Conservation (phyloP, 2,888 invertebrate species). For the Xestoiulus laeticollis region DNA sequence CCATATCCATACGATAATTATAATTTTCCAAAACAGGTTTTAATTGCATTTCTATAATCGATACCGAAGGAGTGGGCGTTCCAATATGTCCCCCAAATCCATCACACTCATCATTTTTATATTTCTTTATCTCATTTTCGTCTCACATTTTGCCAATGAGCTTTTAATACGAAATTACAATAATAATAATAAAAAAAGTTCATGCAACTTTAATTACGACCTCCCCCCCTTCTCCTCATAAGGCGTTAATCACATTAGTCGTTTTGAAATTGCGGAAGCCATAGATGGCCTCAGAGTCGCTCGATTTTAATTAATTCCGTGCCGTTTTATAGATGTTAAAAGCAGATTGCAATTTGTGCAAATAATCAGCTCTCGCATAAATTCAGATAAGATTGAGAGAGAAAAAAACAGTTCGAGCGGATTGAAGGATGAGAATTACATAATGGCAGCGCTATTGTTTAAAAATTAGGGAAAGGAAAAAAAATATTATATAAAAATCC, state of each 20-base stretch:
- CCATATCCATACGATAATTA: background rate
- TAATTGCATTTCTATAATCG: conserved; percentile 25
- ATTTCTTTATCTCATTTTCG: background rate
- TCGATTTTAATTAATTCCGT: background rate
- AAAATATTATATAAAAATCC: background rate
- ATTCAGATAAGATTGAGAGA: too few species aligned
- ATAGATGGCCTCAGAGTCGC: background rate
- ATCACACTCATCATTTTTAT: background rate
- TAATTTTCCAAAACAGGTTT: background rate
- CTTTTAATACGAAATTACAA: background rate
- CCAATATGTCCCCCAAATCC: background rate
- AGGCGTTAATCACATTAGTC: background rate
- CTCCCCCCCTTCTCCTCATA: too few species aligned
- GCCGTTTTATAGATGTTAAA: background rate
- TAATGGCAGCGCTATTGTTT: conserved; percentile 24
- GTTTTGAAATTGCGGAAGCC: background rate
- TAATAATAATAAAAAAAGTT: too few species aligned
- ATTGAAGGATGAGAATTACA: background rate
- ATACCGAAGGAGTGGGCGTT: background rate
- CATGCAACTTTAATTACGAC: background rate
- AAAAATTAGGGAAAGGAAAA: background rate
- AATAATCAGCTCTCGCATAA: background rate
- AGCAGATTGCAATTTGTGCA: conserved; percentile 27
- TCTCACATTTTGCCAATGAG: background rate
- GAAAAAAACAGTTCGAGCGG: background rate